Evolutionary conservation across 2,113 vertebrate genomes (phyloP).

Genomic region (Mesoclemmys tuberculata): DNA sequence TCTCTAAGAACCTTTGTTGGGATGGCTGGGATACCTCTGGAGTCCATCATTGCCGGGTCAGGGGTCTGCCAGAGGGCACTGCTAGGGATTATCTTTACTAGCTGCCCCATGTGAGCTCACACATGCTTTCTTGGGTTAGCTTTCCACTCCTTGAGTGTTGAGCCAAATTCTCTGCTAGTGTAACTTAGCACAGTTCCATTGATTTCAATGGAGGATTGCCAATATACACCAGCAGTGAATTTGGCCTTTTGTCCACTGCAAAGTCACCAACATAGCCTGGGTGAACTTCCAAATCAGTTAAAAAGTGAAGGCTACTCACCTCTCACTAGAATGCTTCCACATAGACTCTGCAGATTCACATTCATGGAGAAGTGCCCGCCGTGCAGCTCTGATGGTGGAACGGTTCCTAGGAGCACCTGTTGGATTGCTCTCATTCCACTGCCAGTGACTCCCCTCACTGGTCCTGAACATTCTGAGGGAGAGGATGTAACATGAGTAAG

Average conservation of each 20-base stretch:
- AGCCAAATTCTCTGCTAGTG: background rate
- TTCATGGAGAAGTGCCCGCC: too few species aligned
- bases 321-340: too few species aligned
- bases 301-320: background rate
- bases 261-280: background rate
- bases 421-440: too few species aligned
- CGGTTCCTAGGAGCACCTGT: too few species aligned
- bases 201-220: background rate
- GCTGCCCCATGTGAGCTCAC: background rate
- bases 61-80: background rate
- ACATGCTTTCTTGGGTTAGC: background rate
- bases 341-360: too few species aligned
- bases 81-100: background rate
- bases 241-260: constrained; percentile 1
- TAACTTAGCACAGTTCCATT: background rate
- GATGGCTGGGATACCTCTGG: background rate
- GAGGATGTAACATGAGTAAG: too few species aligned
- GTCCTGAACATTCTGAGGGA: too few species aligned
- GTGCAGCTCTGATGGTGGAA: too few species aligned
- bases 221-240: background rate
- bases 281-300: background rate
- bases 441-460: too few species aligned
- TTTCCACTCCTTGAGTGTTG: background rate
- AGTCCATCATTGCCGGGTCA: background rate
- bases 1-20: background rate